Evolutionary conservation across 2,888 invertebrate species (phyloP), one percentile per base, ranked within the genome.

Genomic region (Lamproptera curius): DNA sequence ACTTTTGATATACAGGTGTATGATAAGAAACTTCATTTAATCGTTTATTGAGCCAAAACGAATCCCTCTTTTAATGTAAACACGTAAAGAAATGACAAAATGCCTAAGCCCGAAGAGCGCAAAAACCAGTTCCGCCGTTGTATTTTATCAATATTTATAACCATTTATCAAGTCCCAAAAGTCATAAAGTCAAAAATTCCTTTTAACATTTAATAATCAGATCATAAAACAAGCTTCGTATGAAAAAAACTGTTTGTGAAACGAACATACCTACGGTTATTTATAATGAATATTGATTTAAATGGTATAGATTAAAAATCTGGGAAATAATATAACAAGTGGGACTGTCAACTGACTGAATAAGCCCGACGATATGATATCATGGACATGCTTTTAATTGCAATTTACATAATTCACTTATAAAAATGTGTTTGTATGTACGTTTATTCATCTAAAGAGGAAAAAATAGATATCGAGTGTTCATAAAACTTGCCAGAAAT

Each of bases 221-320:
- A 84, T 79, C 73, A 80, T 82, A 80, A 84, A 84, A 84, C 82
- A 76, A 73, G 76, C 78, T 80, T 77, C 75, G 13, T 11, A n/a
- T 31, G 2, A 2, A 31, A 79, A 71, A 80, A 77, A 76, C 68
- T 70, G n/a, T n/a, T n/a, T n/a, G 72, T 71, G 62, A 77, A 76
- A 83, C 81, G 81, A n/a, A 83, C 79, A 80, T 81, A 79, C 82
- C 78, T 81, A 82, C 77, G 74, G 78, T 80, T 76, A 77, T 70
- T 78, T 76, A 85, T 86, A 86, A 87, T 82, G 82, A 84, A 83
- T 83, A 86, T 86, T 86, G 87, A 86, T 87, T 86, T 84, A 86
- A 85, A 86, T 82, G 76, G 77, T 75, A 76, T 67, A 78, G 77
- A 80, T 84, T 80, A 75, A 82, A 84, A 85, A 84, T 82, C 80